Evolutionary conservation across 2,888 invertebrate species (phyloP), one percentile per base, ranked within the genome.

Genomic region (Lumbricus terrestris): DNA sequence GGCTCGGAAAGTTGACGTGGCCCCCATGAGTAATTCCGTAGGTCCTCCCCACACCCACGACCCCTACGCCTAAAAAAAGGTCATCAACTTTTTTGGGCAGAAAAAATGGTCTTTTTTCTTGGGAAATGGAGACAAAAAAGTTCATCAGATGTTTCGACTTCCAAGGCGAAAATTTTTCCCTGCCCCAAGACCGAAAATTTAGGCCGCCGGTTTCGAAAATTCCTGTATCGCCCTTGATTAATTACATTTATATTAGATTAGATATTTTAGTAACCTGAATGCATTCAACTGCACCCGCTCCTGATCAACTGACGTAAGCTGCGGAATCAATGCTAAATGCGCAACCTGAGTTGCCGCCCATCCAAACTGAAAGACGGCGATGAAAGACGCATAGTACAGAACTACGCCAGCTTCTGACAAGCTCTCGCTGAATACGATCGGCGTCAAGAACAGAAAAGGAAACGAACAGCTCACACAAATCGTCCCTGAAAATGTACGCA

Each of bases 331-430:
- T 33, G 98, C 97, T 91, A 98, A 96, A 94, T 98, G 98, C 37
- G 98, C 97, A 93, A 98, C 97, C 95, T 98, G 98, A 0, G 97
- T 97, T 0, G 97, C 95, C 13, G 98, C 98, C 98, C 98, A 98
- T 33, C 98, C 98, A 95, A 98, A 97, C 96, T 98, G 98, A 94
- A 98, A 95, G 35, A 95, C 96, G 92, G 96, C 94, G 29, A 96
- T 95, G 91, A 96, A 95, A 37, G 95, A 95, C 3, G 95, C 93
- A 92, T 95, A 96, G 93, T 95, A 96, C 4, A 95, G 92, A 88
- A 96, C 94, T 92, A 95, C 93, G 6, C 94, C 94, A 93, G 93
- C 94, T 91, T 95, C 97, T 96, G 95, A 97, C 29, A 91, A 69
- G 34, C 88, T 47, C 47, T 89, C 38, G n/a, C 88, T 89, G 94